These are phyloP conservation scores for Hemiprocne comata DNA, from an alignment of 2,113 vertebrate species.

Conservation along the genomic window DNA sequence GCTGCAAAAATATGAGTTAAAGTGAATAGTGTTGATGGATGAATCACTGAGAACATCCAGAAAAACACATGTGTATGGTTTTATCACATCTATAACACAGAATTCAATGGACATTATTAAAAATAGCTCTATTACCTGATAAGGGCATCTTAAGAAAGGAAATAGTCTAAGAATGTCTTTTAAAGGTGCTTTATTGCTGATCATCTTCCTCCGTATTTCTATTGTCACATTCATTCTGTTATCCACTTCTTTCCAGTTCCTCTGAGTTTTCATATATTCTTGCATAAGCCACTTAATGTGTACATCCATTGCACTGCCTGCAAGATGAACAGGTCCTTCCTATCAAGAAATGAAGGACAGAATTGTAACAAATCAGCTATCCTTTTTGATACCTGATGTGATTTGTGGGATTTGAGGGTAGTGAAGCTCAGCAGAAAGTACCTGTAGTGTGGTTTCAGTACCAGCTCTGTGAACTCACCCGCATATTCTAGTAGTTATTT, in stretches of 20 bases:
- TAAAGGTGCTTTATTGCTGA: slow-evolving; percentile 42
- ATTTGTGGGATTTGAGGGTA: neutral
- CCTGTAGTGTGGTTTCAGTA: neutral
- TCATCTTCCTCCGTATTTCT: slow-evolving; percentile 73
- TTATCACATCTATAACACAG: neutral
- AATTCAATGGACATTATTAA: neutral
- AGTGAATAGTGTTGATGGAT: neutral
- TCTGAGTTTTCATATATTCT: slow-evolving; percentile 72
- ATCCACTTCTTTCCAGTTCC: slow-evolving; percentile 74
- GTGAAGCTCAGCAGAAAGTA: neutral
- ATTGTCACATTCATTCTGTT: slow-evolving; percentile 69
- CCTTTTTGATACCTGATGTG: neutral
- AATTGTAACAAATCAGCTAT: neutral
- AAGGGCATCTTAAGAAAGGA: slow-evolving; percentile 75
- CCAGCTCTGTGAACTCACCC: neutral
- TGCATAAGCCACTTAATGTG: slow-evolving; percentile 69
- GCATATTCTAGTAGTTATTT: neutral
- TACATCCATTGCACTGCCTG: slow-evolving; percentile 7
- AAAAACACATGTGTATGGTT: neutral
- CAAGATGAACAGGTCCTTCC: slow-evolving; percentile 48
- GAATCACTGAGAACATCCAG: neutral
- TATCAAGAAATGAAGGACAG: slow-evolving; percentile 17
- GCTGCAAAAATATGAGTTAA: neutral
- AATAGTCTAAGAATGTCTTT: slow-evolving; percentile 72
- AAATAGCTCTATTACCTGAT: slow-evolving; percentile 60